These are phyloP conservation scores for Camponotus pennsylvanicus DNA, from an alignment of 1,140 invertebrate genomes.

Conservation along the genomic window DNA sequence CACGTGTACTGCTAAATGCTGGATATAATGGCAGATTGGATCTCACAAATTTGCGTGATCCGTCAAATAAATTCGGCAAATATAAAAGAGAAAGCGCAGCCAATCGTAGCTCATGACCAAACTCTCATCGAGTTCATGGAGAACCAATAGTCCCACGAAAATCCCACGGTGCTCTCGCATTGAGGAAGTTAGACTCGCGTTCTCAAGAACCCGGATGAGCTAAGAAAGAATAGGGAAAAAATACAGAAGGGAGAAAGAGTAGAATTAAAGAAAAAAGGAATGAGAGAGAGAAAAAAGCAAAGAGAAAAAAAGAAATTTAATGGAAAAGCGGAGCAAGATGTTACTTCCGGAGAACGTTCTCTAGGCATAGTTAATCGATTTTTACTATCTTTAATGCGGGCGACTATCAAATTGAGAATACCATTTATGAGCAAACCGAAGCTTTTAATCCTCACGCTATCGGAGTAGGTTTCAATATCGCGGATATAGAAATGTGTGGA, in stretches of 20 bases:
- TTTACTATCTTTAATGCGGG: constrained; percentile 24
- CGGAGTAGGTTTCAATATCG: background rate
- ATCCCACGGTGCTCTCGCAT: constrained; percentile 65
- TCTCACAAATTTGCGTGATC: constrained; percentile 22
- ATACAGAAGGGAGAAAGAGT: constrained; percentile 20
- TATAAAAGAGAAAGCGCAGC: constrained; percentile 17
- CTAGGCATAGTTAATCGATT: constrained; percentile 32
- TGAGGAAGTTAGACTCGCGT: constrained; percentile 46
- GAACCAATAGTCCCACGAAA: constrained; percentile 74
- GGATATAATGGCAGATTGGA: constrained; percentile 55
- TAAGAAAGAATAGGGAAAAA: background rate
- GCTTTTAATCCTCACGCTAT: constrained; percentile 14
- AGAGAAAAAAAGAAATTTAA: constrained; percentile 37
- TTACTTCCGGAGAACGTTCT: background rate
- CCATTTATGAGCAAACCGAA: constrained; percentile 5
- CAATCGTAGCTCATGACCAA: constrained; percentile 35
- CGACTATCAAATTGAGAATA: constrained; percentile 6
- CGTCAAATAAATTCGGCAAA: constrained; percentile 30
- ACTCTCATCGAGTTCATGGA: constrained; percentile 55
- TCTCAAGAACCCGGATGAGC: constrained; percentile 35
- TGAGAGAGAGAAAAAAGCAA: constrained; percentile 16
- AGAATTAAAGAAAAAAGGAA: constrained; percentile 11
- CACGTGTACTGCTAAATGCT: background rate
- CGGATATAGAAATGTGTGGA: background rate
- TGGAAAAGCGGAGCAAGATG: constrained; percentile 54